Conservation (phyloP, 2,888 invertebrate species). For the Cepaea hortensis region DNA sequence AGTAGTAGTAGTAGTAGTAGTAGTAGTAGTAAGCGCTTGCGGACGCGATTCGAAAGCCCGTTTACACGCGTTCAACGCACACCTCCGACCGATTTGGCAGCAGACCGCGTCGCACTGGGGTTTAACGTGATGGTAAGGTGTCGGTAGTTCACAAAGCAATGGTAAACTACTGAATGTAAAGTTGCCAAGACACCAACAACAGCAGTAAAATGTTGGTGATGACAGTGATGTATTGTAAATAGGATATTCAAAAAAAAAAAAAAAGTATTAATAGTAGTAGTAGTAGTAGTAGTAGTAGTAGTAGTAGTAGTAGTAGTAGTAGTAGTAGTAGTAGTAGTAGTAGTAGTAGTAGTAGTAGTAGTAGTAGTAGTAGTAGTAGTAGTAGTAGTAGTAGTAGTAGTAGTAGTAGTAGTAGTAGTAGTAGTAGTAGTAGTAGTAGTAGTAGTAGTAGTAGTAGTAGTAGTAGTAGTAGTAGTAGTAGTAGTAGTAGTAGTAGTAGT, state of each 20-base stretch:
- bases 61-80: too few relatives aligned
- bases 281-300: background rate
- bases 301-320: constrained; percentile 1
- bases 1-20: background rate
- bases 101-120: too few relatives aligned
- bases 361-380: constrained; percentile 4
- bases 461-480: constrained; percentile 29
- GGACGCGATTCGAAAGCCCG: too few relatives aligned
- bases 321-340: constrained; percentile 7
- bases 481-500: constrained; percentile 36
- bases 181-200: too few relatives aligned
- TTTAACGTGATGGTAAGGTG: too few relatives aligned
- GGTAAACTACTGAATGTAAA: too few relatives aligned
- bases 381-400: constrained; percentile 21
- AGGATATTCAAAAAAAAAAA: too few relatives aligned
- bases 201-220: too few relatives aligned
- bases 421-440: constrained; percentile 4
- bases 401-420: background rate
- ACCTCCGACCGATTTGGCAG: too few relatives aligned
- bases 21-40: constrained; percentile 2
- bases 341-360: background rate
- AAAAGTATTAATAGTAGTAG: background rate
- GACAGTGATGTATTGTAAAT: too few relatives aligned
- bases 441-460: constrained; percentile 7
- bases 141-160: too few relatives aligned